These are phyloP conservation scores for Catharus bicknelli DNA, from an alignment of 2,113 vertebrate genomes.

Conservation along the genomic window DNA sequence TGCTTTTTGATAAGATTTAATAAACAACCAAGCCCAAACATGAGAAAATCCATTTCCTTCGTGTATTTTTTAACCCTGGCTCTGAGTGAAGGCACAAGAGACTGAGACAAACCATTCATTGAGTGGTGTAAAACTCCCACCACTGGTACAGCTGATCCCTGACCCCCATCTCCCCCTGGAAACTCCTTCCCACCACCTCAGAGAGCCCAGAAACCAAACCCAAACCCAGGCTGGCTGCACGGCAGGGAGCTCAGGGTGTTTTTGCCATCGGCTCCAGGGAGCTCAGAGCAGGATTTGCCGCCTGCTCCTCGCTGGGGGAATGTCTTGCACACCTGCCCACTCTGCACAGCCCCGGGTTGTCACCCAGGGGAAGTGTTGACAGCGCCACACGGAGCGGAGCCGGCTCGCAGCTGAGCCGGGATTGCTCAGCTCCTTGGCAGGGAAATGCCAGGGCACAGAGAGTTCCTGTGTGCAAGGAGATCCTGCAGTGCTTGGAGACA, in stretches of 20 bases:
- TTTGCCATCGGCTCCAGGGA: background rate
- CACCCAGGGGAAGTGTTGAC: constrained; percentile 17
- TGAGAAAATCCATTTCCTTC: too few species aligned
- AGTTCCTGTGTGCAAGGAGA: background rate
- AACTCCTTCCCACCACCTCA: background rate
- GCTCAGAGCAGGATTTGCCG: background rate
- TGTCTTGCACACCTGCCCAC: constrained; percentile 29
- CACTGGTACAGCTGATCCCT: background rate
- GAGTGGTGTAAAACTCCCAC: too few species aligned
- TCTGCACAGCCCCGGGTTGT: background rate
- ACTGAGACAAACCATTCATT: too few species aligned
- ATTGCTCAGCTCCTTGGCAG: constrained; percentile 54
- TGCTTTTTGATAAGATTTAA: too few species aligned
- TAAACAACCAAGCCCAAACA: too few species aligned
- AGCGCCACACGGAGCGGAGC: background rate
- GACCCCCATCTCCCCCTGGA: background rate
- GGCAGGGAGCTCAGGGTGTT: background rate
- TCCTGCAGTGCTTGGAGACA: background rate
- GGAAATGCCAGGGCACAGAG: background rate
- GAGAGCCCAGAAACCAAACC: background rate
- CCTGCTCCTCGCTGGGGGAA: background rate
- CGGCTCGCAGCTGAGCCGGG: background rate
- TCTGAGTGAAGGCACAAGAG: too few species aligned
- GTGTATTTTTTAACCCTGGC: too few species aligned
- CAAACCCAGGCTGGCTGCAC: background rate